Conservation (phyloP, 2,888 invertebrate genomes). For the Volucella inflata region DNA sequence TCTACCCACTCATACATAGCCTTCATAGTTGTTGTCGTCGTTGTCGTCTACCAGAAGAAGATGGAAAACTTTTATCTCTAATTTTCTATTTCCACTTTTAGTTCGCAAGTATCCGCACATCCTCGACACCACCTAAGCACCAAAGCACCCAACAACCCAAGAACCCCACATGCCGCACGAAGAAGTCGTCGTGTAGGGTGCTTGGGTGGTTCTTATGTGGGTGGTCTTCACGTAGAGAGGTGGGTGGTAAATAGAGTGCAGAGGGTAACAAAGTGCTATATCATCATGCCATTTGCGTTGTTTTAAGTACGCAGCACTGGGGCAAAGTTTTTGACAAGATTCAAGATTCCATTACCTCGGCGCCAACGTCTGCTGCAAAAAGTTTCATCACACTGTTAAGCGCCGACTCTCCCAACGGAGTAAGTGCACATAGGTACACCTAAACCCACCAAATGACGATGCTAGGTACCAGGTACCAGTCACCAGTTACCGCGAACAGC, state of each 20-base stretch:
- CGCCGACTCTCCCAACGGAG: not conserved
- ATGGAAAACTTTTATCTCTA: conserved; percentile 75
- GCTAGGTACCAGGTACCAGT: conserved; percentile 43
- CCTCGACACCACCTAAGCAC: not conserved
- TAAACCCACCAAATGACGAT: no score
- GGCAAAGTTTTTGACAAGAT: conserved; percentile 75
- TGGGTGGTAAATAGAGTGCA: conserved; percentile 50
- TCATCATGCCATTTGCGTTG: conserved; percentile 74
- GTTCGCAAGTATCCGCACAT: conserved; percentile 38
- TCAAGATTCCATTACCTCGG: conserved; percentile 71
- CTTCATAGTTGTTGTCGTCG: conserved; percentile 9
- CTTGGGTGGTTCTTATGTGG: not conserved
- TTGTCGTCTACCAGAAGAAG: conserved; percentile 32
- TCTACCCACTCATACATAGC: conserved; percentile 3
- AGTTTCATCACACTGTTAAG: not conserved
- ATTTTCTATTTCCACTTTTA: conserved; percentile 75
- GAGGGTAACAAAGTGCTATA: conserved; percentile 74
- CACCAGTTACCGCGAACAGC: conserved; percentile 26
- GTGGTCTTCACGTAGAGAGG: no score
- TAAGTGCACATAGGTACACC: no score
- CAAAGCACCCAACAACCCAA: not conserved
- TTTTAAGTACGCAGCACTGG: conserved; percentile 73
- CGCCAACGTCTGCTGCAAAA: not conserved
- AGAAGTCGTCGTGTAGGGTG: not conserved
- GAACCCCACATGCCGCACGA: not conserved